Evolutionary conservation across 2,113 vertebrate genomes (phyloP), one percentile per base, ranked within the genome.

Genomic region (Vidua chalybeata): DNA sequence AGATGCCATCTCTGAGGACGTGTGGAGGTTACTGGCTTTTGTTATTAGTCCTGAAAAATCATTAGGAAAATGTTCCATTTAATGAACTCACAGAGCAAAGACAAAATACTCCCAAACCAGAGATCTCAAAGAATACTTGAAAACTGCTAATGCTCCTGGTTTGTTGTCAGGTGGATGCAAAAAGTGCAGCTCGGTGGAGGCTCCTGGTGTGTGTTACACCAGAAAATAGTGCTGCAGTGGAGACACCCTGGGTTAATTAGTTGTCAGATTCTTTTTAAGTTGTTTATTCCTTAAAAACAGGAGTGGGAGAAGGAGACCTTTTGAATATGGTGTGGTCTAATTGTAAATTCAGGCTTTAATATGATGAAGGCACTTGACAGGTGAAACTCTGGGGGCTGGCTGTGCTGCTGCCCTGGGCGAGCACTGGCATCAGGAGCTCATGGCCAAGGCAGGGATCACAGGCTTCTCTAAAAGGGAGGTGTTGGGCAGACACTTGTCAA

Each of bases 291-390:
- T 79, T 82, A 33, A 69, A 17, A 33, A 16, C 12, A 49, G 46
- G 62, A n/a, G 23, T 31, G 66, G 31, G 28, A 59, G 61, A 81
- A 58, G 46, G 46, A 68, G 30, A 14, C 26, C 27, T 61, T 83
- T 23, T 52, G 56, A 82, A 71, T 89, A 37, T 35, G 19, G 51
- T 28, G 5, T 46, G 16, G 28, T 48, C 82, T 86, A 28, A 81
- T 92, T 96, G 79, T 95, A 93, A 92, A 89, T 73, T 88, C 33
- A 27, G 49, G 80, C 64, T 94, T 90, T 83, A 76, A 66, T 55
- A 23, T 39, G 78, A 68, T 28, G 64, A 31, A 48, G 59, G 35
- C 55, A 56, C 37, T 68, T 79, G 92, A 71, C 35, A 89, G 85
- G 73, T 84, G 72, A 59, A 94, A 23, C 16, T 30, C 1, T 59